These are phyloP conservation scores for Oscheius sp. DNA, from an alignment of 2,888 invertebrate genomes.

Conservation along the genomic window DNA sequence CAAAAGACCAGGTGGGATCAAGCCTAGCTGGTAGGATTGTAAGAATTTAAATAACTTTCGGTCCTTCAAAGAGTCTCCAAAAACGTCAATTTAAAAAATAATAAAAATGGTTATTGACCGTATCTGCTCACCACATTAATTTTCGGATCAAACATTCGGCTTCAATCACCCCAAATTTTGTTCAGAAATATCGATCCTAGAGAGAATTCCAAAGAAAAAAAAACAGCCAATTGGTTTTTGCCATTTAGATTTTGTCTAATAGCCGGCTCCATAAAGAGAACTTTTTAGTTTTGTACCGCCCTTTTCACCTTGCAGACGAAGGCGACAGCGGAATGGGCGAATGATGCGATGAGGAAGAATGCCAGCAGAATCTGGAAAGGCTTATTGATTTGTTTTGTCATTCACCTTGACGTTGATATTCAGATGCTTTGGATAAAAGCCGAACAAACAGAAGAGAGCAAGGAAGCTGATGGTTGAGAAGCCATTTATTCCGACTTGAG, in stretches of 20 bases:
- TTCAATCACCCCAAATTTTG: background rate
- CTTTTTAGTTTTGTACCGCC: background rate
- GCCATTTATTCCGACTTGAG: background rate
- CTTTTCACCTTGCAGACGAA: background rate
- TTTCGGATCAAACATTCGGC: background rate
- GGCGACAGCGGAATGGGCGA: background rate
- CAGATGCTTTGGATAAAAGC: background rate
- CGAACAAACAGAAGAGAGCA: background rate
- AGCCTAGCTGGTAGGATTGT: background rate
- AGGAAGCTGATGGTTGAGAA: background rate
- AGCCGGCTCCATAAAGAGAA: background rate
- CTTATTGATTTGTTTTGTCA: background rate
- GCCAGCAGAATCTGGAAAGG: conserved; percentile 2
- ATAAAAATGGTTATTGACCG: no score
- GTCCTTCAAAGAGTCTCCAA: no score
- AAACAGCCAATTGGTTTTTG: background rate
- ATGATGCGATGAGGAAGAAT: background rate
- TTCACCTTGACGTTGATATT: background rate
- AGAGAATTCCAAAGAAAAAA: background rate
- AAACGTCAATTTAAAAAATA: no score
- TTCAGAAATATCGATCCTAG: background rate
- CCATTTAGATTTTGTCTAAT: background rate
- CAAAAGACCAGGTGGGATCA: background rate
- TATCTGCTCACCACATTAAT: no score
- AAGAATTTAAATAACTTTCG: background rate